Conservation (phyloP, 2,888 invertebrate species). For the Agapostemon virescens region DNA sequence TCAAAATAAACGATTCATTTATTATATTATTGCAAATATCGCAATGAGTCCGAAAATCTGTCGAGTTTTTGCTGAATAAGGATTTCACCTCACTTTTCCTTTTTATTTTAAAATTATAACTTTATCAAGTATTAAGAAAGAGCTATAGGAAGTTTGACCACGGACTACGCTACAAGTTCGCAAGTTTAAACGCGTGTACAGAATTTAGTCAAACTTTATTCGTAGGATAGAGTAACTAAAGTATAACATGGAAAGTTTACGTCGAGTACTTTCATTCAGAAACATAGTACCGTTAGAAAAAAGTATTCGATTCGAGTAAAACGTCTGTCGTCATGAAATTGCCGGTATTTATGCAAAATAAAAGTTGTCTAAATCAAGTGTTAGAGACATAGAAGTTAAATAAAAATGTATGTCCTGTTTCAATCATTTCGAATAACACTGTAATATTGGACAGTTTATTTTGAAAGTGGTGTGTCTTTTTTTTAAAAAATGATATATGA, state of each 20-base stretch:
- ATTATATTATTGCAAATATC: neutral
- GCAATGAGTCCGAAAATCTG: neutral
- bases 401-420: no score
- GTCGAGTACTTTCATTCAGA: neutral
- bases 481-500: no score
- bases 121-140: no score
- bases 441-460: no score
- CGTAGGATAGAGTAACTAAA: neutral
- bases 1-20: no score
- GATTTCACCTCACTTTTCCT: no score
- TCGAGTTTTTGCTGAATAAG: neutral
- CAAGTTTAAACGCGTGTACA: conserved; percentile 1
- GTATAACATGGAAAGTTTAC: neutral
- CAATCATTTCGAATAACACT: no score
- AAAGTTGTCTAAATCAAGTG: neutral
- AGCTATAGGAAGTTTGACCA: neutral
- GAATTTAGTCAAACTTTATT: neutral
- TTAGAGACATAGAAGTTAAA: no score
- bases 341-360: neutral
- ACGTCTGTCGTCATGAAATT: neutral
- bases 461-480: no score
- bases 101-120: no score
- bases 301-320: neutral
- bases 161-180: neutral
- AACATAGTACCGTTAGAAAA: neutral